phyloP scores from a whole-genome alignment of 1,140 invertebrate genomes.

The Oncopodura yosiiana region DNA sequence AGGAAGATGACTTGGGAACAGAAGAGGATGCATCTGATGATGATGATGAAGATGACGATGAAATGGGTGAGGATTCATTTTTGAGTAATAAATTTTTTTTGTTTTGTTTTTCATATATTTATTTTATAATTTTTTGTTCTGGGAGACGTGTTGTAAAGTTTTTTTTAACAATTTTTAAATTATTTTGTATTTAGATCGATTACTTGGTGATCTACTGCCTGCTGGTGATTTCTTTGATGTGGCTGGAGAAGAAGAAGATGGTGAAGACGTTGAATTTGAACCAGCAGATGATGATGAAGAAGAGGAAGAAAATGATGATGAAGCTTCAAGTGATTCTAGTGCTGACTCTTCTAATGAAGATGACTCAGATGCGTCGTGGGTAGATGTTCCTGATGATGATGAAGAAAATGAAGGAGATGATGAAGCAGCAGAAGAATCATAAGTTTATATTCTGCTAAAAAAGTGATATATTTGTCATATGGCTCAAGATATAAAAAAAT shows the following conservation, averaged over 20 bases:
- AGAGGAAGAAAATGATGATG: conserved; percentile 41
- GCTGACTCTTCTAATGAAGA: conserved; percentile 42
- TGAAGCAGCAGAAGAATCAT: neutral
- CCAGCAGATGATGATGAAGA: conserved; percentile 37
- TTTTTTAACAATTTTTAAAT: neutral
- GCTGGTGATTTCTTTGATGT: conserved; percentile 46
- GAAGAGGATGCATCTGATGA: conserved; percentile 47
- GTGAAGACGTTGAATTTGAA: conserved; percentile 14
- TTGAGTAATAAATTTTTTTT: no score
- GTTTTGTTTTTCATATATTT: conserved; percentile 39
- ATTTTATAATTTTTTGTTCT: neutral
- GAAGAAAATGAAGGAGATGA: conserved; percentile 36
- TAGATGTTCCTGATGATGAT: conserved; percentile 40
- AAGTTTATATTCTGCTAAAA: no score
- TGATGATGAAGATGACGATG: conserved; percentile 40
- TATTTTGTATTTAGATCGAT: neutral
- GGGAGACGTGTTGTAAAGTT: neutral
- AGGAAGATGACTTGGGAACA: conserved; percentile 36
- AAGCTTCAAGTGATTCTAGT: conserved; percentile 15
- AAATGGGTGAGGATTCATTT: conserved; percentile 42
- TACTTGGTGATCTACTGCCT: conserved; percentile 1
- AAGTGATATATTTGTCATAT: no score
- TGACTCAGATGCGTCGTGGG: conserved; percentile 40
- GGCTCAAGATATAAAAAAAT: no score
- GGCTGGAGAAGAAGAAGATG: conserved; percentile 38